Evolutionary conservation across 2,797 vertebrate genomes (phyloP), one percentile per base, ranked within the genome.

Genomic region (Micrastur ruficollis): DNA sequence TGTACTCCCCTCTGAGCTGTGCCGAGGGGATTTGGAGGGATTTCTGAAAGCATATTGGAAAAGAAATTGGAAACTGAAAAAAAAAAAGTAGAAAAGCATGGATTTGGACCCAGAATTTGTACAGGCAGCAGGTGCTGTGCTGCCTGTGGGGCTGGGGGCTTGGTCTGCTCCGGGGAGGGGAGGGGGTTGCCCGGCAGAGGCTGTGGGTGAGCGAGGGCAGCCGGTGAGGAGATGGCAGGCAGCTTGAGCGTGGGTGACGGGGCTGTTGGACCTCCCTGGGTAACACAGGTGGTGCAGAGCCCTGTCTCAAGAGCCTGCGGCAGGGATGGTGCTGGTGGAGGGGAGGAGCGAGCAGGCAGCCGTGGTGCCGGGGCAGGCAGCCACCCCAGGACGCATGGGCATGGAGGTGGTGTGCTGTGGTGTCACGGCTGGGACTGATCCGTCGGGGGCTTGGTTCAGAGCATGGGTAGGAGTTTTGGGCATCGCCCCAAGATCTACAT

Each of bases 291-390:
- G 50, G 25, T 27, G 42, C 26, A 3, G 83, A 36, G 50, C 61
- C 47, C 14, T 1, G 5, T 16, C 32, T 0, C 27, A 61, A 53
- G 38, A 26, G n/a, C 20, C 38, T 5, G 26, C 2, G 9, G 36
- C 46, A 7, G 47, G 23, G n/a, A 4, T 12, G 44, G 52, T 26
- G 62, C 44, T 31, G 46, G 71, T 2, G 26, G 46, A 22, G 46
- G 5, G 46, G 21, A 22, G 9, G 11, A 20, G 36, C 2, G 2
- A 29, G 70, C 23, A 15, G 17, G 67, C 1, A 6, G 47, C 58
- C 1, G 1, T 2, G 5, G 32, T 14, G 62, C 50, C 1, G 5
- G 27, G 11, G 11, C 18, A 3, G 4, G 40, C 0, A 3, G 12
- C 34, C 2, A 8, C 32, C 6, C 26, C 22, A 12, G 75, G 66